phyloP scores from a whole-genome alignment of 2,113 vertebrate species.

The Tretioscincus oriximinensis region DNA sequence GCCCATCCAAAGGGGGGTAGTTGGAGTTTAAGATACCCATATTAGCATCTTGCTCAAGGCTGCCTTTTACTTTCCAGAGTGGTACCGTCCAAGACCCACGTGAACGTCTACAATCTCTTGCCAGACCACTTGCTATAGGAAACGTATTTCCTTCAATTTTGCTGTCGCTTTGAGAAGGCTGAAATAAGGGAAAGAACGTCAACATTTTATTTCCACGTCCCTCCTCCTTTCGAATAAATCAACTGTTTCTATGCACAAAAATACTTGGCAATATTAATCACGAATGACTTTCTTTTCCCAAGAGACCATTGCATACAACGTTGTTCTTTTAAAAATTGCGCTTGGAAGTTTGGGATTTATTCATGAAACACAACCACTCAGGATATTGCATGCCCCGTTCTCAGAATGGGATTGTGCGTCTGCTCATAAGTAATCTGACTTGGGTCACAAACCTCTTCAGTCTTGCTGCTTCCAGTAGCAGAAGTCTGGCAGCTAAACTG shows the following conservation, averaged over 20 bases:
- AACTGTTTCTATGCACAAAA: conserved; percentile 8
- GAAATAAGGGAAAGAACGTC: conserved; percentile 32
- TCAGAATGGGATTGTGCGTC: conserved; percentile 24
- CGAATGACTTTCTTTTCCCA: conserved; percentile 48
- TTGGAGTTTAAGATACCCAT: conserved; percentile 32
- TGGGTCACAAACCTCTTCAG: not conserved
- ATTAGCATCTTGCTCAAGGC: conserved; percentile 48
- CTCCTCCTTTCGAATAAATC: not conserved
- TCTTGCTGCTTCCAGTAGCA: not conserved
- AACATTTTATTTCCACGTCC: not conserved
- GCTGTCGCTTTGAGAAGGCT: conserved; percentile 31
- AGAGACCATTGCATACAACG: conserved; percentile 23
- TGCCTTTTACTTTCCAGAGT: conserved; percentile 47
- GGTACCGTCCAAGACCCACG: conserved; percentile 35
- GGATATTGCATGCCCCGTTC: conserved; percentile 28
- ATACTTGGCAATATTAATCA: conserved; percentile 35
- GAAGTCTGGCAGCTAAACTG: not conserved
- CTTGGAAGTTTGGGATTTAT: conserved; percentile 36
- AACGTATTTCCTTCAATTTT: conserved; percentile 49
- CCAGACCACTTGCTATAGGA: conserved; percentile 37
- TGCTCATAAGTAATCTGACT: not conserved
- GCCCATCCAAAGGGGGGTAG: conserved; percentile 26
- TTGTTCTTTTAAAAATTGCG: not conserved
- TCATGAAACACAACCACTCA: conserved; percentile 37
- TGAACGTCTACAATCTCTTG: conserved; percentile 38